Base-by-base conservation (phyloP, 64 coral and sea anemone genomes). In the Actinia equina region DNA sequence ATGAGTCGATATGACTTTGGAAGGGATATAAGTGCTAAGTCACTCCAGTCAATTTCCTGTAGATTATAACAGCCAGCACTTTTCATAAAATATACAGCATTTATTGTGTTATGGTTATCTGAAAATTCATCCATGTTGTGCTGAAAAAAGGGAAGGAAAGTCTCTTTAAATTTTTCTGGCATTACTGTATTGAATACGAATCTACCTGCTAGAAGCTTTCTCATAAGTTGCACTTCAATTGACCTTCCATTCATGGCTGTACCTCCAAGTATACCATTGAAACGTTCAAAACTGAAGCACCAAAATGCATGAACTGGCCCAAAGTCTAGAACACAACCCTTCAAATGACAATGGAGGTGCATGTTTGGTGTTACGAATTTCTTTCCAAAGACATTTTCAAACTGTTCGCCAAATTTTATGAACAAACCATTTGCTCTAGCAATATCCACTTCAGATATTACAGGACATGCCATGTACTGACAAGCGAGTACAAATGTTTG, bases 401-500 rank as follows among this genome's bases (percentile, higher is more conserved):
- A 59, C 53, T 56, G 49, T 84, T 56, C 6, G 1, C 82, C 49
- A 58, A 84, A 84, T 15, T 25, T 30, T 58, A 84, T 19, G 4
- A 84, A 57, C 19, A 56, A 54, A 1, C 14, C 6, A 58, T 84
- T 25, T 8, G 70, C 70, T 74, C 53, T 87, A 20, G 43, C 43
- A 43, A 55, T 7, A 43, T 57, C 55, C 6, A 11, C 11, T 12
- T 7, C 13, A 26, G 70, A 74, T 23, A 88, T 88, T 25, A 80
- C 56, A 44, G 55, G 77, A 16, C 60, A 17, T 16, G 37, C 25
- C 19, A 89, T 42, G 71, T 70, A 85, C 37, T 85, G 84, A 52
- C 89, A 85, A 70, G 89, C 82, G 12, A 92, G 74, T 19, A 92
- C 86, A 84, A 92, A 88, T 71, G 91, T 46, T 44, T 93, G 91